A percentile compares a stretch with the other conserved stretches of the same genome.
Conservation (phyloP, 2,113 vertebrate genomes). For the Lophura nycthemera region DNA sequence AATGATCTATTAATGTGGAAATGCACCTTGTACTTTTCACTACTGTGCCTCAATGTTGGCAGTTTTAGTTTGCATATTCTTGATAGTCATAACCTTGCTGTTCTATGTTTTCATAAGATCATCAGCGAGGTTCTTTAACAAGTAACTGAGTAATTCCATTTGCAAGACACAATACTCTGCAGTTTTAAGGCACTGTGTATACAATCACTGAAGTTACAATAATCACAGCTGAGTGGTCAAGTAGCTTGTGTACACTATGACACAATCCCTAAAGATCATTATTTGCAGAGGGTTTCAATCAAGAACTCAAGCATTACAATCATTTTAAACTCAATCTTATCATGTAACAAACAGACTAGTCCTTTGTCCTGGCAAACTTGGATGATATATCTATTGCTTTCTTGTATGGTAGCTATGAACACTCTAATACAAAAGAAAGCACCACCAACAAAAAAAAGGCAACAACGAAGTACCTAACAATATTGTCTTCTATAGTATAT, state of each 20-base stretch:
- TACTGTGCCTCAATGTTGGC: not conserved
- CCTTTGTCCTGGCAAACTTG: conserved; percentile 4
- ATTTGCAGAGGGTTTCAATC: conserved; percentile 15
- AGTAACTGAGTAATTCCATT: conserved; percentile 52
- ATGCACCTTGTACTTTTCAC: not conserved
- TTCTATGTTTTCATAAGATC: conserved; percentile 16
- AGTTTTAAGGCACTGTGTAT: not conserved
- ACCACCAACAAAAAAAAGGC: not conserved
- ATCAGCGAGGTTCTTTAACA: not conserved
- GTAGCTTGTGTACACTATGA: not conserved
- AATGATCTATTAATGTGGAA: not conserved
- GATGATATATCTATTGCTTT: not conserved
- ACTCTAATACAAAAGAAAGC: not conserved
- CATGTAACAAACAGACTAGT: not conserved
- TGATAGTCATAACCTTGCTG: conserved; percentile 15
- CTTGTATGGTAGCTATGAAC: not conserved
- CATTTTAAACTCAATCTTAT: conserved; percentile 26
- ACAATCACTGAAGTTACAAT: conserved; percentile 1
- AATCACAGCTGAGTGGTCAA: conserved; percentile 15
- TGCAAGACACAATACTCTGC: conserved; percentile 37
- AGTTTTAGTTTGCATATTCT: conserved; percentile 15
- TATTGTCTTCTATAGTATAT: not conserved
- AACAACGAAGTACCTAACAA: not conserved
- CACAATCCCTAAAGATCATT: conserved; percentile 5
- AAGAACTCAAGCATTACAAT: not conserved